phyloP scores from a whole-genome alignment of 2,797 vertebrate species.

The Monodelphis domestica region DNA sequence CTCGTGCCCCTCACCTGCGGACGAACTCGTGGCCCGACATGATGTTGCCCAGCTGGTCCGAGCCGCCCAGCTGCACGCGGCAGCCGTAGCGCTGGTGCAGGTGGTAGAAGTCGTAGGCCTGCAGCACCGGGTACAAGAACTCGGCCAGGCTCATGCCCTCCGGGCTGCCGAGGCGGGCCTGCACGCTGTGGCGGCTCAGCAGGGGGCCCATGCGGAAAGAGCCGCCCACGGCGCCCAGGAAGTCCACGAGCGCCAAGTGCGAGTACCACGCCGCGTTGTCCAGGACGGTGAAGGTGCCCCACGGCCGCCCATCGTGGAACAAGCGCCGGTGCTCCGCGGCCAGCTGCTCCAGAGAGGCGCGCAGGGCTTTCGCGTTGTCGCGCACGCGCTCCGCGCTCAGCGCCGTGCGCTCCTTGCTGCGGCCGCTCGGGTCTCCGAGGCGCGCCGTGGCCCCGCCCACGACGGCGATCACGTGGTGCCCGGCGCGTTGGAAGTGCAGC shows the following conservation, averaged over 20 bases:
- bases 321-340: slow-evolving; percentile 87
- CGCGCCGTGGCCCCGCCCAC: slow-evolving; percentile 94
- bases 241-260: slow-evolving; percentile 86
- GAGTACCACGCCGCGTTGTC: slow-evolving; percentile 91
- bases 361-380: slow-evolving; percentile 84
- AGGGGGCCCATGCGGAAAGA: slow-evolving; percentile 95
- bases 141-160: slow-evolving; percentile 96
- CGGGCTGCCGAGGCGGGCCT: slow-evolving; percentile 89
- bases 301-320: slow-evolving; percentile 37
- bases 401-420: slow-evolving; percentile 85
- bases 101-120: slow-evolving; percentile 96
- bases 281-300: slow-evolving; percentile 86
- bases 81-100: slow-evolving; percentile 90
- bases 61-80: slow-evolving; percentile 94
- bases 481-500: slow-evolving; percentile 92
- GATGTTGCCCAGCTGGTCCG: slow-evolving; percentile 96
- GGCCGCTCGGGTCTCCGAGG: slow-evolving; percentile 95
- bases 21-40: slow-evolving; percentile 95
- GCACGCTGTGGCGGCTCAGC: slow-evolving; percentile 94
- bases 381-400: slow-evolving; percentile 77
- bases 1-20: slow-evolving; percentile 86
- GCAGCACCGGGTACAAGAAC: slow-evolving; percentile 96
- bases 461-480: slow-evolving; percentile 91
- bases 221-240: slow-evolving; percentile 89
- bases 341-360: slow-evolving; percentile 86